Conservation (phyloP, 2,113 vertebrate species). For the Vanacampus margaritifer region DNA sequence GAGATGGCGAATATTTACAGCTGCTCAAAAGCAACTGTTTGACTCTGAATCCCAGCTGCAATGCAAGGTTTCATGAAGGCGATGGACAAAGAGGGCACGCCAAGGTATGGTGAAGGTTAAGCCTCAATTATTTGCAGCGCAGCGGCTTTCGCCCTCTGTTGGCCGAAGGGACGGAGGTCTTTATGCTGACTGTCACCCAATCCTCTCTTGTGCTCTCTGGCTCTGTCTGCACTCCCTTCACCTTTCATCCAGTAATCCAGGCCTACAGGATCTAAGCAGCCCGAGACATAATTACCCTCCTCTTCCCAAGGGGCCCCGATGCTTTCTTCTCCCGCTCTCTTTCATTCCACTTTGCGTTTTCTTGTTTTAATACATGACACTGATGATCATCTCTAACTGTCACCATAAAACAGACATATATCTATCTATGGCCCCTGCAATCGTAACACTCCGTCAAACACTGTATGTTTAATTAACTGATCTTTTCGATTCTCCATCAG, state of each 20-base stretch:
- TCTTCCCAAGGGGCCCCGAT: conserved; percentile 13
- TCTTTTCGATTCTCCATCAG: conserved; percentile 54
- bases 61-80: conserved; percentile 42
- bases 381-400: conserved; percentile 80
- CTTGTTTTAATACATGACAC: conserved; percentile 66
- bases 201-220: conserved; percentile 3
- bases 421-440: conserved; percentile 61
- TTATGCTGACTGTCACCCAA: conserved; percentile 35
- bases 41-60: conserved; percentile 65
- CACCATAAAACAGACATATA: conserved; percentile 61
- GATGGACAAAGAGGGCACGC: conserved; percentile 59
- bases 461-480: conserved; percentile 74
- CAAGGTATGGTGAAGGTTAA: conserved; percentile 53
- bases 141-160: conserved; percentile 38
- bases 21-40: conserved; percentile 40
- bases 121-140: conserved; percentile 24
- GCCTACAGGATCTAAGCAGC: conserved; percentile 44
- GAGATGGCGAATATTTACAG: conserved; percentile 18
- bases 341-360: not conserved
- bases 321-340: conserved; percentile 35
- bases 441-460: conserved; percentile 77
- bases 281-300: conserved; percentile 57
- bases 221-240: conserved; percentile 18
- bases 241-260: conserved; percentile 68
- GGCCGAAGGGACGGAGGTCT: conserved; percentile 31